phyloP scores from a whole-genome alignment of 1,140 invertebrate genomes.

The Trachelipus rathkii region DNA sequence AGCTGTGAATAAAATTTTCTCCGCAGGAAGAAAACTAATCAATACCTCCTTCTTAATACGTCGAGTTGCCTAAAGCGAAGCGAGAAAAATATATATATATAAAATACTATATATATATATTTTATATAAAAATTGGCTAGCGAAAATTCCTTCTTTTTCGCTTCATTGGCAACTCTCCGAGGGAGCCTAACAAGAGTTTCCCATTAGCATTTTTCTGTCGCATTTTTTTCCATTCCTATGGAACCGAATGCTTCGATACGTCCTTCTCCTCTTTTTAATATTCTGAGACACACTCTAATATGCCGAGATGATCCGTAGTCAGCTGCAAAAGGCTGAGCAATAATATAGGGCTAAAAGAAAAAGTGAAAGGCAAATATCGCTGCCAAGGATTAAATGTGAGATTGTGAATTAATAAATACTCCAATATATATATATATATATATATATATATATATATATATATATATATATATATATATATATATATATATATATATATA shows the following conservation, averaged over 20 bases:
- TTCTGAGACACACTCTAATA: conserved; percentile 3
- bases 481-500: conserved; percentile 13
- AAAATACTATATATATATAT: too few species aligned
- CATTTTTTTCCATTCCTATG: background rate
- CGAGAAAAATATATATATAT: too few species aligned
- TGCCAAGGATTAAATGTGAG: background rate
- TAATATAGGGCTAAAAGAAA: background rate
- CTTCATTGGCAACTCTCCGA: background rate
- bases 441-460: background rate
- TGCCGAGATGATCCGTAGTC: conserved; percentile 2
- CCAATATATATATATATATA: background rate
- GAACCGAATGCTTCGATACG: background rate
- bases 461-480: conserved; percentile 2
- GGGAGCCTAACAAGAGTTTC: background rate
- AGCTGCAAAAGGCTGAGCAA: conserved; percentile 3
- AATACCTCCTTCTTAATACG: too few species aligned
- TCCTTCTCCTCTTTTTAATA: background rate
- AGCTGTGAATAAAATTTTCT: too few species aligned
- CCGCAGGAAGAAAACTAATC: too few species aligned
- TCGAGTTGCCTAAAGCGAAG: too few species aligned
- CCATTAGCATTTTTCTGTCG: background rate
- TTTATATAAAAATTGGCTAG: too few species aligned
- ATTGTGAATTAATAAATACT: background rate
- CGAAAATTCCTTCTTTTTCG: too few species aligned
- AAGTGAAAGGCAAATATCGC: background rate